Evolutionary conservation across 1,140 invertebrate species (phyloP).

Genomic region (Stegodyphus mimosarum): DNA sequence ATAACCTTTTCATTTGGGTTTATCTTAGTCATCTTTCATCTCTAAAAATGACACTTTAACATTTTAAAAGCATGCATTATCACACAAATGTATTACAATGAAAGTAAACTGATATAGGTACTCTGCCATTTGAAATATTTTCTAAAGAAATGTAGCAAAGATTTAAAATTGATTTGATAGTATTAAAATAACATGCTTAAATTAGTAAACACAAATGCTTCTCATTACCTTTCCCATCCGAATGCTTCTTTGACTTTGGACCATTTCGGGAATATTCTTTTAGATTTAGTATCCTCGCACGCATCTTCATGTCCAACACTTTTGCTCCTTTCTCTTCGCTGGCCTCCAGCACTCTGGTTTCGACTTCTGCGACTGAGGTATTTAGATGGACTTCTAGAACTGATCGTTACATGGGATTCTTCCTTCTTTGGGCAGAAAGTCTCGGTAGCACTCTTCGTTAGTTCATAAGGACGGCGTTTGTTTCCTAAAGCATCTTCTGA

Average conservation of each 20-base stretch:
- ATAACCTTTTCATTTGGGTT: no score
- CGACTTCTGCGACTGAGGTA: conserved; percentile 25
- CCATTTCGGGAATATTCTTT: conserved; percentile 57
- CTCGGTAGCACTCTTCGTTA: conserved; percentile 46
- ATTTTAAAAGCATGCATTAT: no score
- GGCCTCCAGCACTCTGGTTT: not conserved
- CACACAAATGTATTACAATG: no score
- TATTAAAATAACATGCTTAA: no score
- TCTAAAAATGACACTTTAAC: no score
- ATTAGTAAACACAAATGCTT: no score
- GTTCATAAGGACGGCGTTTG: not conserved
- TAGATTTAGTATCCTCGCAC: conserved; percentile 26
- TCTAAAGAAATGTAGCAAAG: no score
- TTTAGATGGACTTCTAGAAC: conserved; percentile 3
- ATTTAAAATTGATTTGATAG: no score
- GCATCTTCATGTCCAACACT: conserved; percentile 56
- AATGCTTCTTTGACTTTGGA: conserved; percentile 60
- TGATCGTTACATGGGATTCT: not conserved
- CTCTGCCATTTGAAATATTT: no score
- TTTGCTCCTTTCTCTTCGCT: conserved; percentile 50
- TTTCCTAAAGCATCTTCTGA: conserved; percentile 14
- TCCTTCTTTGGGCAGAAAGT: conserved; percentile 16
- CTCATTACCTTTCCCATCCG: conserved; percentile 48
- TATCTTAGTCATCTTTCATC: no score
- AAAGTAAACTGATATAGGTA: no score